Evolutionary conservation across 1,140 invertebrate species (phyloP).

Genomic region (Drosophila pseudoananassae): DNA sequence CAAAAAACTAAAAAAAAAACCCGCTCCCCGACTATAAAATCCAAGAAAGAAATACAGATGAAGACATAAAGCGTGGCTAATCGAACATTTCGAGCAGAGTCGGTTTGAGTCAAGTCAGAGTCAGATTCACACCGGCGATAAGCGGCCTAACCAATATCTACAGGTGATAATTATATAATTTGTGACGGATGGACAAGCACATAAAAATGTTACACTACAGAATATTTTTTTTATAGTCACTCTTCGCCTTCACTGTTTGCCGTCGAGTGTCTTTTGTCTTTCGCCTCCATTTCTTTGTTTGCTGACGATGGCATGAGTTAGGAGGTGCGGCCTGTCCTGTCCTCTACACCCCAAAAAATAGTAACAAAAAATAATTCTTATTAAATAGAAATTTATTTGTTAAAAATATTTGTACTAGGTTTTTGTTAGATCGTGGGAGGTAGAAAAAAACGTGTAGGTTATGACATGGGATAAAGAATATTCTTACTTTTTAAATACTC

Average conservation of each 20-base stretch:
- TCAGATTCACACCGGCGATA: conserved; percentile 71
- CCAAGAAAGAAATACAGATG: conserved; percentile 50
- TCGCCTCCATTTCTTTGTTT: conserved; percentile 56
- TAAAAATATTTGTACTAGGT: neutral
- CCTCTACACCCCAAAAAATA: conserved; percentile 2
- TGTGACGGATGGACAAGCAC: conserved; percentile 82
- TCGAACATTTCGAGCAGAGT: conserved; percentile 74
- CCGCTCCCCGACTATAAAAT: conserved; percentile 9
- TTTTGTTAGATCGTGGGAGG: no score
- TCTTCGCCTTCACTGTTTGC: conserved; percentile 50
- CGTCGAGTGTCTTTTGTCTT: conserved; percentile 67
- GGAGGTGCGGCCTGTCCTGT: conserved; percentile 38
- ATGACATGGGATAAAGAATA: no score
- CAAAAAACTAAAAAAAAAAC: conserved; percentile 21
- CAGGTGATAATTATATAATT: conserved; percentile 83
- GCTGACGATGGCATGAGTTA: conserved; percentile 46
- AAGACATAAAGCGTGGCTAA: conserved; percentile 82
- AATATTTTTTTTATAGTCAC: conserved; percentile 76
- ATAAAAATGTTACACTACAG: conserved; percentile 79
- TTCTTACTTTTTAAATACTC: no score
- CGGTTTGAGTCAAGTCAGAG: conserved; percentile 41
- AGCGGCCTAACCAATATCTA: conserved; percentile 71
- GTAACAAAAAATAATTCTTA: neutral
- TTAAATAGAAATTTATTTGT: neutral
- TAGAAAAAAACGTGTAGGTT: no score